Evolutionary conservation across 1,140 invertebrate species (phyloP).

Genomic region (Drosophila mauritiana): DNA sequence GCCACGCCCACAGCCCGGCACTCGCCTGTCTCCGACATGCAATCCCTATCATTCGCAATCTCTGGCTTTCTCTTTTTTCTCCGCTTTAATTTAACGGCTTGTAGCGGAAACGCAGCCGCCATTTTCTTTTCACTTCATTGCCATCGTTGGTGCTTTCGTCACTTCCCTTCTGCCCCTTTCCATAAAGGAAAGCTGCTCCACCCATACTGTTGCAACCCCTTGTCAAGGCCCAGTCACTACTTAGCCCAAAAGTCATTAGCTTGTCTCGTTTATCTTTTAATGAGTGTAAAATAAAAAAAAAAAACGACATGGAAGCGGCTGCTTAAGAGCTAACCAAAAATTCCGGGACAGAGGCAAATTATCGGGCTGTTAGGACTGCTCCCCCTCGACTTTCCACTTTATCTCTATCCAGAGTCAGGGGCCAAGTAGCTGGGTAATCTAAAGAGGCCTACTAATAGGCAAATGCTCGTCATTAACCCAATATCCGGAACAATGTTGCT

Average conservation of each 20-base stretch:
- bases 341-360: slow-evolving; percentile 41
- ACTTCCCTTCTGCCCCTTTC: background rate
- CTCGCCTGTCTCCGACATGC: slow-evolving; percentile 56
- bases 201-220: slow-evolving; percentile 9
- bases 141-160: slow-evolving; percentile 53
- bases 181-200: background rate
- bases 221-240: slow-evolving; percentile 44
- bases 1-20: slow-evolving; percentile 47
- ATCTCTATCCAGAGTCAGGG: slow-evolving; percentile 13
- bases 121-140: slow-evolving; percentile 78
- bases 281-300: slow-evolving; percentile 69
- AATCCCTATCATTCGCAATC: slow-evolving; percentile 39
- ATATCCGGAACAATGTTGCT: slow-evolving; percentile 19
- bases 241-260: slow-evolving; percentile 76
- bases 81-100: slow-evolving; percentile 66
- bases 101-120: slow-evolving; percentile 64
- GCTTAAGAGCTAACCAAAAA: slow-evolving; percentile 42
- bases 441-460: slow-evolving; percentile 28
- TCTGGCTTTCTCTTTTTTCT: slow-evolving; percentile 7
- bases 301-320: slow-evolving; percentile 43
- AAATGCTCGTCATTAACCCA: slow-evolving; percentile 37
- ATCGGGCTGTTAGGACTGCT: slow-evolving; percentile 39
- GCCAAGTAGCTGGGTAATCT: slow-evolving; percentile 23
- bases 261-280: slow-evolving; percentile 83
- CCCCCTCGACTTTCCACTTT: background rate